Base-by-base conservation (phyloP, 1,140 invertebrate species). In the Papilio xuthus region DNA sequence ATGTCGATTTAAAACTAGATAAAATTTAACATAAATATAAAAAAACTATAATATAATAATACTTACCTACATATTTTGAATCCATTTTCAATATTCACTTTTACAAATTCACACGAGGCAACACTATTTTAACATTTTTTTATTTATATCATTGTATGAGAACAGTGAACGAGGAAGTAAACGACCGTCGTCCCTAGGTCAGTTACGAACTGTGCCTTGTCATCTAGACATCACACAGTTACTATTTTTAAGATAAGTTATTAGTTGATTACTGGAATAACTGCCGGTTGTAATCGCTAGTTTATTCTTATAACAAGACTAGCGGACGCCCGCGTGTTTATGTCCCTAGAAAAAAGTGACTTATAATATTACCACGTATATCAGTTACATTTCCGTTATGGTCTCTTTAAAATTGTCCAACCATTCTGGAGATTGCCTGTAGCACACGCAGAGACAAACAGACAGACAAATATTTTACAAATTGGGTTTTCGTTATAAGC, bases 121-220 rank as follows among this genome's bases (percentile, higher is more conserved):
- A 20, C 18, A 9, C 9, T 18, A 53, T 18, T 53, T 2, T 9
- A n/a, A 53, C 8, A n/a, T 53, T 53, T 53, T 60, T 26, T 60
- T 60, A 67, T 67, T 28, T 32, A 67, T 15, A 32, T 67, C 12
- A 67, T 67, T 67, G 26, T 15, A 23, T 67, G 7, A 28, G 23
- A 67, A 26, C 71, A 44, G 20, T 73, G n/a, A 47, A 50, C 10
- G 20, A 73, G 71, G 71, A 47, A 70, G 37, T 70, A 70, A 73
- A 73, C 71, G 71, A 73, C 41, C 71, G 42, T 42, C 37, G 71
- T 47, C 71, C 41, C 37, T 73, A 73, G 71, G 71, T 73, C 71
- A 73, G 71, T 73, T 73, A 73, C 71, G 20, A 10, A 73, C 71
- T 73, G 42, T 42, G 71, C 12, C 71, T 73, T 73, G 71, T 73